Percentiles rank a stretch among this genome's conserved stretches.
Evolutionary conservation across 1,140 invertebrate genomes (phyloP).

Genomic region (Bombus sylvicola): DNA sequence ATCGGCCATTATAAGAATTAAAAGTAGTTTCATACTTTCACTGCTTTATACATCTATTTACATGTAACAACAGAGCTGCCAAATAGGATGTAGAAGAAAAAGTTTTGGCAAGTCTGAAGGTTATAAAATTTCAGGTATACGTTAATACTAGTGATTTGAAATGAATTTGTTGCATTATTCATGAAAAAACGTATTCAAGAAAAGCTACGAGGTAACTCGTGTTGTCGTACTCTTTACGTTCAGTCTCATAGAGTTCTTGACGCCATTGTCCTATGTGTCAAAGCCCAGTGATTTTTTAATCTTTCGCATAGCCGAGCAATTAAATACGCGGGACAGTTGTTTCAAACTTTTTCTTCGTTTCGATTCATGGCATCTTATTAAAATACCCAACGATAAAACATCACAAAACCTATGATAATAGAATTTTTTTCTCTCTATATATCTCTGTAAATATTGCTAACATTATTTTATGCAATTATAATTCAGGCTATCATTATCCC

Average conservation of each 20-base stretch:
- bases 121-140: slow-evolving; percentile 69
- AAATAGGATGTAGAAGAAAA: slow-evolving; percentile 34
- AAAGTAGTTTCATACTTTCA: slow-evolving; percentile 67
- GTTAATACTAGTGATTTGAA: slow-evolving; percentile 77
- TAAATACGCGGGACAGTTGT: slow-evolving; percentile 3
- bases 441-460: background rate
- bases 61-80: slow-evolving; percentile 49
- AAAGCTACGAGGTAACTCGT: slow-evolving; percentile 80
- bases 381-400: background rate
- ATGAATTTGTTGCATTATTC: slow-evolving; percentile 56
- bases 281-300: slow-evolving; percentile 12
- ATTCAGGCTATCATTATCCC: background rate
- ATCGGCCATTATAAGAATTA: slow-evolving; percentile 59
- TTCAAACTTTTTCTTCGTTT: background rate
- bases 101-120: slow-evolving; percentile 59
- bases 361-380: background rate
- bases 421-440: background rate
- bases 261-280: slow-evolving; percentile 32
- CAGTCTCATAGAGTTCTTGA: slow-evolving; percentile 79
- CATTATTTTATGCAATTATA: background rate
- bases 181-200: slow-evolving; percentile 78
- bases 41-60: slow-evolving; percentile 58
- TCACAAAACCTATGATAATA: background rate
- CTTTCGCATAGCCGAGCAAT: slow-evolving; percentile 11
- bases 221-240: slow-evolving; percentile 81